Conservation (phyloP, 2,797 vertebrate species). For the Carduelis carduelis region DNA sequence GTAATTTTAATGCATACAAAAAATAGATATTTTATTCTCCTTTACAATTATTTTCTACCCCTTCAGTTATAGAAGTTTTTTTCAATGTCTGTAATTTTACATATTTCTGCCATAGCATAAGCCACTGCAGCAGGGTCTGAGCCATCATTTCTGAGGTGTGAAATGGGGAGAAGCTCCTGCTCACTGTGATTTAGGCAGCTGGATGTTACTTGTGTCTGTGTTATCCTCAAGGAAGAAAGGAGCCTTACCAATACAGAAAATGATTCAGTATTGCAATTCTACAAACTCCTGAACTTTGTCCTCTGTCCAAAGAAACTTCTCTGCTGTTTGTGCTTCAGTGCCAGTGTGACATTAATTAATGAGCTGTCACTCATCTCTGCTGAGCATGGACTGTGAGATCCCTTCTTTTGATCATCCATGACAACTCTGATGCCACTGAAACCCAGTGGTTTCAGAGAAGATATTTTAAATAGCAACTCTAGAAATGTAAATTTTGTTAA, state of each 20-base stretch:
- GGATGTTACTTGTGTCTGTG: rapidly evolving
- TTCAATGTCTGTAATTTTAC: neutral
- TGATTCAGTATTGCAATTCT: neutral
- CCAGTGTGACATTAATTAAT: neutral
- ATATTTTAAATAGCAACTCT: neutral
- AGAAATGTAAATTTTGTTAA: neutral
- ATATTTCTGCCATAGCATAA: neutral
- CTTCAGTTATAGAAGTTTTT: neutral
- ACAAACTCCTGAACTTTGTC: neutral
- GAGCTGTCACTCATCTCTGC: neutral
- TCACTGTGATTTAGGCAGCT: neutral
- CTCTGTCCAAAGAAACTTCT: neutral
- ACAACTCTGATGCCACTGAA: neutral
- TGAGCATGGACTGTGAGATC: neutral
- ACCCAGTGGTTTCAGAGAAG: neutral
- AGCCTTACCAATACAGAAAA: neutral
- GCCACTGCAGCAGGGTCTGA: neutral
- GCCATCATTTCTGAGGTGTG: neutral
- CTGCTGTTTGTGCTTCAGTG: neutral
- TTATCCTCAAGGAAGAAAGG: neutral
- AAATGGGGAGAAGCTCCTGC: neutral
- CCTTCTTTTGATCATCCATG: neutral
- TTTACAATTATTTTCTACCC: neutral
- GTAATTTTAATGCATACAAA: neutral
- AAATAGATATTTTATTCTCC: neutral